Evolutionary conservation across 2,888 invertebrate species (phyloP).

Genomic region (Unio pictorum): DNA sequence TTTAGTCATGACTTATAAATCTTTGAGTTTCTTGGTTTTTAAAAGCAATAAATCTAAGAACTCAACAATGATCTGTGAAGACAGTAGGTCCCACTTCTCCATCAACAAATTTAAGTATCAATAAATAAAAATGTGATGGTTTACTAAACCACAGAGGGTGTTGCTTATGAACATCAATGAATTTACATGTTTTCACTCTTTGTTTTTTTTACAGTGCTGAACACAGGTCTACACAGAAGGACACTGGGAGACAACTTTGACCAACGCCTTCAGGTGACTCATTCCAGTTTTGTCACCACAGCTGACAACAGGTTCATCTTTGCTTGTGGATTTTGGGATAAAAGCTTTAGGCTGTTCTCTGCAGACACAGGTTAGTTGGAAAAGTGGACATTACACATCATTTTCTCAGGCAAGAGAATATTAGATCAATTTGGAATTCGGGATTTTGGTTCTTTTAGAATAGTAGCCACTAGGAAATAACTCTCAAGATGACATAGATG

Average conservation of each 20-base stretch:
- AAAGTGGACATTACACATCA: neutral
- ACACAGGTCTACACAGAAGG: conserved; percentile 76
- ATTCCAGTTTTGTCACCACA: conserved; percentile 97
- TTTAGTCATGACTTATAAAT: too few relatives aligned
- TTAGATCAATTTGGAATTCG: neutral
- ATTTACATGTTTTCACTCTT: too few relatives aligned
- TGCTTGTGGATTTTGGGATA: conserved; percentile 99
- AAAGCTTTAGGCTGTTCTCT: conserved; percentile 97
- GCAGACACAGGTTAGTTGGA: conserved; percentile 87
- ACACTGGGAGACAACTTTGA: conserved; percentile 99
- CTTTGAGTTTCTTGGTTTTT: too few relatives aligned
- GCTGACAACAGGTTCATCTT: conserved; percentile 97
- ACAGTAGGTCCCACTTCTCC: too few relatives aligned
- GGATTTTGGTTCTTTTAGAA: neutral
- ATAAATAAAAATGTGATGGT: too few relatives aligned
- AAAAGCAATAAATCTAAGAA: too few relatives aligned
- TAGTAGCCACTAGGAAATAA: too few relatives aligned
- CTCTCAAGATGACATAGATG: too few relatives aligned
- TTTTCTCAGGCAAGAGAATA: neutral
- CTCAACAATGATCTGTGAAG: too few relatives aligned
- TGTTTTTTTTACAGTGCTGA: conserved; percentile 45
- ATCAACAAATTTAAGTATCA: too few relatives aligned
- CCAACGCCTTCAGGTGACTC: conserved; percentile 92
- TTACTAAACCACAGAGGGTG: too few relatives aligned
- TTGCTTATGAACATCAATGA: too few relatives aligned